Evolutionary conservation across 2,113 vertebrate genomes (phyloP).

Genomic region (Tor tambroides): DNA sequence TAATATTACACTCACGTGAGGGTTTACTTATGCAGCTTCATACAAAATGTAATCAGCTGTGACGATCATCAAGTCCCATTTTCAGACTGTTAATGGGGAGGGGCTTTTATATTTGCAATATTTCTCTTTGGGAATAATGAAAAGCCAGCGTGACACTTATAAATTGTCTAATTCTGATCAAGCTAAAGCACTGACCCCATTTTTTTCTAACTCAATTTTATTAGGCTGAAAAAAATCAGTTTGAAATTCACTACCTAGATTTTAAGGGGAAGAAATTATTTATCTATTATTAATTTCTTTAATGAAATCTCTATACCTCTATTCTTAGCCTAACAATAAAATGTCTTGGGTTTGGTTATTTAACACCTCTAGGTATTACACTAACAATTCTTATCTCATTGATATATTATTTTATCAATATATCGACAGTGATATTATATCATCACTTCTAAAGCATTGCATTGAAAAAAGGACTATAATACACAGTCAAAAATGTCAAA

Average conservation of each 20-base stretch:
- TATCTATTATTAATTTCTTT: not conserved
- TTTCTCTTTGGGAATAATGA: not conserved
- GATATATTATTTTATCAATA: not conserved
- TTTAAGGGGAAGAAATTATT: not conserved
- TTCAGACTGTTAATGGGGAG: not conserved
- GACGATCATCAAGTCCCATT: slow-evolving; percentile 13
- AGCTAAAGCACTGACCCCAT: slow-evolving; percentile 38
- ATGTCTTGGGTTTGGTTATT: not conserved
- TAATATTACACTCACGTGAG: not conserved
- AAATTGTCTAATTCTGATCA: slow-evolving; percentile 56
- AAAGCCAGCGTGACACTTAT: slow-evolving; percentile 46
- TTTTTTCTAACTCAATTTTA: not conserved
- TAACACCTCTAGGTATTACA: not conserved
- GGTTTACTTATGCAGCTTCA: slow-evolving; percentile 4
- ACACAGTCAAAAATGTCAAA: not conserved
- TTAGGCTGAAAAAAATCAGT: not conserved
- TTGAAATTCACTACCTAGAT: not conserved
- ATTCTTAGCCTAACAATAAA: not conserved
- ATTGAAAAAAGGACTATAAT: not conserved
- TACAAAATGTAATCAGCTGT: slow-evolving; percentile 14
- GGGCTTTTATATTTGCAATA: not conserved
- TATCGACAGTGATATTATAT: not conserved
- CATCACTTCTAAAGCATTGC: not conserved
- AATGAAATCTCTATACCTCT: not conserved
- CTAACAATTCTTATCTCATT: not conserved